A percentile compares a stretch with the other conserved stretches of the same genome.
These are phyloP conservation scores for Dexiosoma caninum DNA, from an alignment of 2,888 invertebrate species.

Conservation along the genomic window DNA sequence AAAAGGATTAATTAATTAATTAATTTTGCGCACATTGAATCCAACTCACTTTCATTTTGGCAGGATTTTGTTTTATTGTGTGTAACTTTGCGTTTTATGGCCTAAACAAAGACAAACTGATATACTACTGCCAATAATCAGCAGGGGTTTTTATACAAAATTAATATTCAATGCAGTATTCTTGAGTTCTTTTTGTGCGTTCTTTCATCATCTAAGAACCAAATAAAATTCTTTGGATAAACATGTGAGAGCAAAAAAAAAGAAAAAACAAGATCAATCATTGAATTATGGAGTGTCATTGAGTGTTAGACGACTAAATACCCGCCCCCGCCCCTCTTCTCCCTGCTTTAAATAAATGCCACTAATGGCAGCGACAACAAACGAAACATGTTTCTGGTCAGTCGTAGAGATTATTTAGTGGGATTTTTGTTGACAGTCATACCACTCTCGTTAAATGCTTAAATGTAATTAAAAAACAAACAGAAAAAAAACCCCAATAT, in stretches of 20 bases:
- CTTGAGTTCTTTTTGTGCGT: background rate
- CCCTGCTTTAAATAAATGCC: background rate
- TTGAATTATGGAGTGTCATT: slow-evolving; percentile 32
- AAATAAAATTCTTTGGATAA: slow-evolving; percentile 18
- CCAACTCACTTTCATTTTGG: slow-evolving; percentile 48
- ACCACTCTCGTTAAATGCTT: no score
- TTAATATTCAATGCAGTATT: slow-evolving; percentile 1
- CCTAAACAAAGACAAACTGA: slow-evolving; percentile 43
- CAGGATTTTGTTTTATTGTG: background rate
- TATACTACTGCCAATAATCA: background rate
- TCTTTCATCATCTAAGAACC: background rate
- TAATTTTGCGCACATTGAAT: no score
- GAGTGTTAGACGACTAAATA: background rate
- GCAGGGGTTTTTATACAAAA: slow-evolving; percentile 31
- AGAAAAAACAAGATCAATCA: no score
- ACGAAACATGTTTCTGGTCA: background rate
- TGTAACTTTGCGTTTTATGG: background rate
- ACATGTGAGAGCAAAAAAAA: no score
- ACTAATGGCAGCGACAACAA: background rate
- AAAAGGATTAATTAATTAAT: background rate
- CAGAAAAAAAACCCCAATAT: no score
- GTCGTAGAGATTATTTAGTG: slow-evolving; percentile 35
- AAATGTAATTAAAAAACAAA: no score
- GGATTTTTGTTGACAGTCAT: slow-evolving; percentile 21
- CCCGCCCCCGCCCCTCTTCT: no score